Conservation (phyloP, 2,113 vertebrate species). For the Xenopus borealis region DNA sequence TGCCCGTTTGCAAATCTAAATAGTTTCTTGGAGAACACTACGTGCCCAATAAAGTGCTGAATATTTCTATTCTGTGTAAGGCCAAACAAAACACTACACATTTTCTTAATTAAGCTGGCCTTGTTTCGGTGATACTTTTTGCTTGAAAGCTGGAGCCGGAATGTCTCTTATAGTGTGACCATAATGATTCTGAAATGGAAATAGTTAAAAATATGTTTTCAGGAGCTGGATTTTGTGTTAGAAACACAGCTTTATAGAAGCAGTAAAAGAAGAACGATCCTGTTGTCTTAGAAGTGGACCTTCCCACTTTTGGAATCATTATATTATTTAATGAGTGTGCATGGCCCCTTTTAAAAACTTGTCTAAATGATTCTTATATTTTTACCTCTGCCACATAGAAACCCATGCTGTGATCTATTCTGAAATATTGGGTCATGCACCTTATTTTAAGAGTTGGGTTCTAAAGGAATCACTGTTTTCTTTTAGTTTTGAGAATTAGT, state of each 20-base stretch:
- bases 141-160: not conserved
- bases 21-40: not conserved
- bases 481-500: too few relatives aligned
- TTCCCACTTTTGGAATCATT: not conserved
- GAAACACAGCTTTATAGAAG: not conserved
- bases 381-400: not conserved
- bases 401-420: not conserved
- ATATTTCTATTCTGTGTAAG: not conserved
- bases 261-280: not conserved
- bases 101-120: not conserved
- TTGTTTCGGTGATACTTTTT: not conserved
- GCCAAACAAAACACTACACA: slow-evolving; percentile 1
- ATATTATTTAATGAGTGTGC: not conserved
- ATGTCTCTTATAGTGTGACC: slow-evolving; percentile 3
- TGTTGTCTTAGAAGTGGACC: not conserved
- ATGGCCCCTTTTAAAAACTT: not conserved
- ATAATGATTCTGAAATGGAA: not conserved
- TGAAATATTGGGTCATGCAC: not conserved
- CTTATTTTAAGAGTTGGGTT: too few relatives aligned
- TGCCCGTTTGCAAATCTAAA: not conserved
- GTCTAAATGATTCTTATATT: not conserved
- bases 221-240: not conserved
- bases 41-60: not conserved
- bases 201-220: slow-evolving; percentile 3
- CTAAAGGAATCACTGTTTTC: too few relatives aligned